Evolutionary conservation across 2,888 invertebrate genomes (phyloP).

Genomic region (Globia sparganii): DNA sequence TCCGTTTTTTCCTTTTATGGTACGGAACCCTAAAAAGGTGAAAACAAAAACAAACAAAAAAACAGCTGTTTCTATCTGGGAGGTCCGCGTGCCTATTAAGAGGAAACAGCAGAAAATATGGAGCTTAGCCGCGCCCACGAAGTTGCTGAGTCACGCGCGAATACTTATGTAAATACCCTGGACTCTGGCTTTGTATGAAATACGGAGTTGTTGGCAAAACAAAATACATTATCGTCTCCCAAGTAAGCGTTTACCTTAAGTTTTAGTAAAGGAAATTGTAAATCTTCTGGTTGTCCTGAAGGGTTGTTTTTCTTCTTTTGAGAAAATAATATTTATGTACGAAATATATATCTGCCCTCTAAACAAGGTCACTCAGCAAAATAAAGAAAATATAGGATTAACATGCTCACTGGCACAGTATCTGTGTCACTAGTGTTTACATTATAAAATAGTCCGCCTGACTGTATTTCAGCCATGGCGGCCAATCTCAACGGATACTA

Average conservation of each 20-base stretch:
- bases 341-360: background rate
- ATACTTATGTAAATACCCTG: constrained; percentile 48
- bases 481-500: too few species aligned
- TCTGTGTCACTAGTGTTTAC: background rate
- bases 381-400: background rate
- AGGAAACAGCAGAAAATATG: constrained; percentile 42
- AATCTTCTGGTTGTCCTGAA: constrained; percentile 22
- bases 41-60: constrained; percentile 16
- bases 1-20: too few species aligned
- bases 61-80: background rate
- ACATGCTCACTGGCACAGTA: background rate
- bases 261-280: constrained; percentile 36
- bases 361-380: background rate
- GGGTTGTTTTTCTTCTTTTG: constrained; percentile 23
- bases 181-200: constrained; percentile 19
- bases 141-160: constrained; percentile 16
- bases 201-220: constrained; percentile 22
- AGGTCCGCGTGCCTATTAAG: background rate
- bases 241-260: constrained; percentile 33
- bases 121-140: constrained; percentile 33
- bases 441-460: background rate
- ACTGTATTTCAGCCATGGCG: too few species aligned
- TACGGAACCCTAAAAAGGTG: too few species aligned
- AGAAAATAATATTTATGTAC: background rate
- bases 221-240: constrained; percentile 37